Evolutionary conservation across 1,140 invertebrate genomes (phyloP).

Genomic region (Thereuonema tuberculata): DNA sequence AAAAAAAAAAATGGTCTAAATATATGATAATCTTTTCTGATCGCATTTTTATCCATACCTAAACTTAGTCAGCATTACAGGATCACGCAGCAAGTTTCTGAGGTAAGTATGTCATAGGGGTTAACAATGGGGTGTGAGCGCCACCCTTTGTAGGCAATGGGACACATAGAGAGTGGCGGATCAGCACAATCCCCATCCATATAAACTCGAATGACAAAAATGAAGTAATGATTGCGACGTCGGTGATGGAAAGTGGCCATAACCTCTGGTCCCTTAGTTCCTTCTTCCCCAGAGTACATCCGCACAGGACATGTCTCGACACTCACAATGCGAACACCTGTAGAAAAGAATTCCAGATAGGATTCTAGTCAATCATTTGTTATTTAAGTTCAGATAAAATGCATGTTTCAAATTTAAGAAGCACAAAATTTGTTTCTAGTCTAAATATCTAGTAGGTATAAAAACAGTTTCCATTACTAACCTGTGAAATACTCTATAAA

Average conservation of each 20-base stretch:
- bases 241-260: slow-evolving; percentile 1
- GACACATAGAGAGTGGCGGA: slow-evolving; percentile 5
- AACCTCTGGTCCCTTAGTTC: background rate
- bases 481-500: no score
- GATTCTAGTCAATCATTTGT: background rate
- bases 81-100: slow-evolving; percentile 1
- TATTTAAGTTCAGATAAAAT: background rate
- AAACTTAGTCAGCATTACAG: slow-evolving; percentile 2
- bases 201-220: slow-evolving; percentile 6
- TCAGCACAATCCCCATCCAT: slow-evolving; percentile 2
- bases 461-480: no score
- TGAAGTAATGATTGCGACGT: slow-evolving; percentile 4
- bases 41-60: no score
- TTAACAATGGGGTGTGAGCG: slow-evolving; percentile 2
- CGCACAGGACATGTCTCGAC: slow-evolving; percentile 6
- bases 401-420: background rate
- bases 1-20: no score
- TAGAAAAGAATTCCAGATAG: background rate
- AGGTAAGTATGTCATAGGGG: background rate
- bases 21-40: no score
- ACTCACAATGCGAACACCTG: slow-evolving; percentile 3
- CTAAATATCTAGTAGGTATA: no score
- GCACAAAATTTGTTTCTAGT: no score
- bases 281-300: slow-evolving; percentile 1
- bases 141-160: slow-evolving; percentile 1